Evolutionary conservation across 2,888 invertebrate genomes (phyloP), one percentile per base, ranked within the genome.

Genomic region (Patella caerulea): DNA sequence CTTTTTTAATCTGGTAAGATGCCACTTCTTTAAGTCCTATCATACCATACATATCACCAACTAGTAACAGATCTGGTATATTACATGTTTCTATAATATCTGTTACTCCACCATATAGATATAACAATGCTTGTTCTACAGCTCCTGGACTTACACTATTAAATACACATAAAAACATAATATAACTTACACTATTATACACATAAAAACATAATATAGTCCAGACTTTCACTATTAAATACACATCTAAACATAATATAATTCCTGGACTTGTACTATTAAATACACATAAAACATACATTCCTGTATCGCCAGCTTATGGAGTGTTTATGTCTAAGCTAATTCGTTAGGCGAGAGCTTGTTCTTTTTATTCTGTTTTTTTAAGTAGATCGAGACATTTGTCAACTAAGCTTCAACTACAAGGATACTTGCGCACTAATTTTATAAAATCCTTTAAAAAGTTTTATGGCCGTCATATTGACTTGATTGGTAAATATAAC

Each of bases 21-120:
- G 97, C 96, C 3, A 97, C 96, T 92, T 98, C 97, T 90, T 97
- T 97, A 5, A 98, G 93, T 0, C 97, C 97, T 91, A 97, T 97
- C 34, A 98, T 92, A 11, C 96, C 95, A 75, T 98, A 93, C 94
- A 97, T 95, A 91, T 98, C 97, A 0, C 97, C 96, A 76, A 98
- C 92, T 0, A 96, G 96, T 0, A 97, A 95, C 83, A 98, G 91
- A 91, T 97, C 97, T 79, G 96, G 95, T 73, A 97, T 94, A 90
- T 95, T 96, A 82, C 97, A 95, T 2, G 95, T 94, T 86, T 96
- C 96, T 0, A 97, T 97, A 77, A 98, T 95, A 86, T 95, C 95
- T 59, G 96, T 95, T 53, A 96, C 95, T 3, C 98, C 98, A 79
- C 98, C 97, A 90, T 98, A 98, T 83, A 98, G 96, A 91, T 98